These are phyloP conservation scores for Acomys russatus DNA, from an alignment of 2,797 vertebrate genomes.

Conservation along the genomic window DNA sequence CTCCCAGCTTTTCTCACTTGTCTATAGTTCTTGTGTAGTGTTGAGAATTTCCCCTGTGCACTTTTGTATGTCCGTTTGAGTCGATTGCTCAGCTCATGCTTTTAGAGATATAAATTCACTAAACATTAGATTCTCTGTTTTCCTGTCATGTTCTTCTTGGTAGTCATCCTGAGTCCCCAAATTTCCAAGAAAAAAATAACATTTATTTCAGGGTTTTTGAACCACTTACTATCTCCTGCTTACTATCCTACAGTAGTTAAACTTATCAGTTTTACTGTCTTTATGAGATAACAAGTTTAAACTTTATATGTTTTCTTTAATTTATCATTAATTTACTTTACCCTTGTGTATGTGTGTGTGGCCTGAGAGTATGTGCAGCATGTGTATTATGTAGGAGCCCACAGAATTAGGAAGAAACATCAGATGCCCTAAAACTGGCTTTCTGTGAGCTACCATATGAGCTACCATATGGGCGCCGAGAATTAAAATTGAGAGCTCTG, in stretches of 20 bases:
- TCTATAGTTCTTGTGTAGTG: not conserved
- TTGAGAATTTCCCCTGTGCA: not conserved
- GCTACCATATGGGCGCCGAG: not conserved
- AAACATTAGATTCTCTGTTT: not conserved
- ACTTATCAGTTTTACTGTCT: not conserved
- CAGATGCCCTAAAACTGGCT: not conserved
- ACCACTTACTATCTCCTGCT: not conserved
- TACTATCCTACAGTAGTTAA: not conserved
- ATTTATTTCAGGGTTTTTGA: not conserved
- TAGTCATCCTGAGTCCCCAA: not conserved
- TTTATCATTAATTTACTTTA: not conserved
- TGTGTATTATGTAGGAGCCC: not conserved
- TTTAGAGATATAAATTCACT: not conserved
- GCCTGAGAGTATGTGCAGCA: not conserved
- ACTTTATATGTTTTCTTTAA: not conserved
- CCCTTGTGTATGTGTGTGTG: not conserved
- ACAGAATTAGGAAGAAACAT: not conserved
- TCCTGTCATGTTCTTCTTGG: not conserved
- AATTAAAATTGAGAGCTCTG: not conserved
- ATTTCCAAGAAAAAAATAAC: not conserved
- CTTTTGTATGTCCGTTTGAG: not conserved
- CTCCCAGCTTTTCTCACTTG: not conserved
- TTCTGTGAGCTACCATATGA: not conserved
- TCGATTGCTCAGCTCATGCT: not conserved
- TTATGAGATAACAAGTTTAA: not conserved